Base-by-base conservation (phyloP, 2,888 invertebrate species). In the Desoria tigrina region DNA sequence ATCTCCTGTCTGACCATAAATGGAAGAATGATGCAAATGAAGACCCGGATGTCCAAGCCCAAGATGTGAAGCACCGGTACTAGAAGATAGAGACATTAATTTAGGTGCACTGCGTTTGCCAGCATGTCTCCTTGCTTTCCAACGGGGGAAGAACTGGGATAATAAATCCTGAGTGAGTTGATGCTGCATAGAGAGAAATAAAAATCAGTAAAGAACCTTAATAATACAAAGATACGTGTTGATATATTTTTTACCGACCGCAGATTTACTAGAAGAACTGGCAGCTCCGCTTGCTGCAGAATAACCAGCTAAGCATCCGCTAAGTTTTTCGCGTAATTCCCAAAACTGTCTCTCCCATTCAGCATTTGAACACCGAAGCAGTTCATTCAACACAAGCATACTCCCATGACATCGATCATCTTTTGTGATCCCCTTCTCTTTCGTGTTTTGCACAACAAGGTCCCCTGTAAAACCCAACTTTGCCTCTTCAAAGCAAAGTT, bases 361-460 rank as follows among this genome's bases (percentile, higher is more conserved):
- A 0, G 90, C 87, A 82, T 96, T 94, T 49, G 93, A 90, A 79
- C 92, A 92, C 63, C 96, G 85, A 18, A 99, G 83, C 2, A 99
- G 82, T 81, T 99, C 99, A 81, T 98, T 97, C 28, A 97, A 83
- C 23, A 97, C 90, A 42, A 98, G 84, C 16, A 98, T 82, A 0
- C 94, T 92, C 32, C 96, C 96, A 79, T 98, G 97, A 23, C 92
- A 87, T 79, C 90, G 87, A 79, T 97, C 97, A 77, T 98, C 97
- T 73, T 87, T 86, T 2, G 88, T 88, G 62, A 89, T 87, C 67
- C 90, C 90, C 79, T 90, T 88, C 78, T 93, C 90, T 79, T 87
- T 85, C 39, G 80, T 78, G 56, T 82, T 78, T 1, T 79, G 75
- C 14, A 88, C 88, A 76, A 90, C 90, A 79, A 92, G 89, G 27